A percentile compares a stretch with the other conserved stretches of the same genome.
Conservation (phyloP, 2,113 vertebrate genomes). For the Cynopterus brachyotis region DNA sequence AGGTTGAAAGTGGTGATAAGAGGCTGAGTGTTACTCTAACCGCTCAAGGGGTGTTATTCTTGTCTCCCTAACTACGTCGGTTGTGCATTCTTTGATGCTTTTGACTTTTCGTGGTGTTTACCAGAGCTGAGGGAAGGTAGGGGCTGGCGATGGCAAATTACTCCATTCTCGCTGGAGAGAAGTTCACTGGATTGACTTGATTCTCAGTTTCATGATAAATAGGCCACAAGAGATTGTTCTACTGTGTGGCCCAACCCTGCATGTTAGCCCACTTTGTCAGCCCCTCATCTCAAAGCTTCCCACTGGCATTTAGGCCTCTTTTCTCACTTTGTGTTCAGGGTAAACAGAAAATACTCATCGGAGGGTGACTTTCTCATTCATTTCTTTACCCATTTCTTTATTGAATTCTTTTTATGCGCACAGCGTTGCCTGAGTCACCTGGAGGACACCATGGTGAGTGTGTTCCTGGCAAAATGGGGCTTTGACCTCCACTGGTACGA, state of each 20-base stretch:
- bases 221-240: neutral
- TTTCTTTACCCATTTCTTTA: neutral
- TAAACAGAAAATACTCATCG: neutral
- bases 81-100: neutral
- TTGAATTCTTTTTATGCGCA: neutral
- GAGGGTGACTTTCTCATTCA: neutral
- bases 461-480: neutral
- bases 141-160: neutral
- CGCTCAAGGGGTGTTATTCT: neutral
- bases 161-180: neutral
- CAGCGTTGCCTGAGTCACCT: neutral
- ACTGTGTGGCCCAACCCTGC: neutral
- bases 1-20: neutral
- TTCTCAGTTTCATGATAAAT: neutral
- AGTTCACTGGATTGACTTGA: neutral
- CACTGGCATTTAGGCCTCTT: neutral
- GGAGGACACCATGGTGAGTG: neutral
- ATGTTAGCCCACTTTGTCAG: neutral
- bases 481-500: rapidly evolving
- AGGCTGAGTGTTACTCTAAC: neutral
- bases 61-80: neutral
- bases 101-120: neutral
- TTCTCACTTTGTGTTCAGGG: neutral
- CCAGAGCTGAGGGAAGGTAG: neutral
- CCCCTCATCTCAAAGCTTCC: neutral